A percentile compares a stretch with the other conserved stretches of the same genome.
Evolutionary conservation across 2,113 vertebrate genomes (phyloP).

Genomic region (Pipra filicauda): DNA sequence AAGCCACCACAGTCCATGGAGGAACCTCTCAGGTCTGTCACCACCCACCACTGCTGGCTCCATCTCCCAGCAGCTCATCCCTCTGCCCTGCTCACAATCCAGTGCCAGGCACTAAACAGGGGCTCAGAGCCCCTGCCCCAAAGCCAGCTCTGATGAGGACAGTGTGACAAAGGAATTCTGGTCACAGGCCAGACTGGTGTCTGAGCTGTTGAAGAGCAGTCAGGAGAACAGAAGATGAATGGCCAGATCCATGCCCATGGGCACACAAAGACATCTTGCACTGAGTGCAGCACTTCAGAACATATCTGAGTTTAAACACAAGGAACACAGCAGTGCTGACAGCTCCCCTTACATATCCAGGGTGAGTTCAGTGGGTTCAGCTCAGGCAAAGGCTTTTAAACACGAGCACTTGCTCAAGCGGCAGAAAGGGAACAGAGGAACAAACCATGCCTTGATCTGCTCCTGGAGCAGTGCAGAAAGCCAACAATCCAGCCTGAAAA

Average conservation of each 20-base stretch:
- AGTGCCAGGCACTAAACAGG: not conserved
- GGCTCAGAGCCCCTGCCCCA: not conserved
- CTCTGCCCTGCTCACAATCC: not conserved
- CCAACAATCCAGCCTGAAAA: not conserved
- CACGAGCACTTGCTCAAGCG: not conserved
- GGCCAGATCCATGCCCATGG: not conserved
- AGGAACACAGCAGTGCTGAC: not conserved
- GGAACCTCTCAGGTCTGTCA: not conserved
- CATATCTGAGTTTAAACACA: not conserved
- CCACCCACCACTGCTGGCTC: not conserved
- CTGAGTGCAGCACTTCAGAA: not conserved
- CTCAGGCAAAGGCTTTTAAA: slow-evolving; percentile 25
- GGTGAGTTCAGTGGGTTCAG: not conserved
- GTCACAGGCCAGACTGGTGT: fast-evolving
- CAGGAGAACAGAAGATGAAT: not conserved
- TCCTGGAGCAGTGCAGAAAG: not conserved
- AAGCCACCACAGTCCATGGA: not conserved
- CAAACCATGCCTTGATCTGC: not conserved
- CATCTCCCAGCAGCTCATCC: not conserved
- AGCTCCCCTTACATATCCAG: not conserved
- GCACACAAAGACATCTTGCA: fast-evolving
- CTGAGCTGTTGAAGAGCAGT: not conserved
- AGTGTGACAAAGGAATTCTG: not conserved
- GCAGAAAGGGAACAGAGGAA: slow-evolving; percentile 7
- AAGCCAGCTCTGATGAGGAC: not conserved